A percentile compares a stretch with the other conserved stretches of the same genome.
phyloP scores from a whole-genome alignment of 2,888 invertebrate species.

The Heliconius aoede region DNA sequence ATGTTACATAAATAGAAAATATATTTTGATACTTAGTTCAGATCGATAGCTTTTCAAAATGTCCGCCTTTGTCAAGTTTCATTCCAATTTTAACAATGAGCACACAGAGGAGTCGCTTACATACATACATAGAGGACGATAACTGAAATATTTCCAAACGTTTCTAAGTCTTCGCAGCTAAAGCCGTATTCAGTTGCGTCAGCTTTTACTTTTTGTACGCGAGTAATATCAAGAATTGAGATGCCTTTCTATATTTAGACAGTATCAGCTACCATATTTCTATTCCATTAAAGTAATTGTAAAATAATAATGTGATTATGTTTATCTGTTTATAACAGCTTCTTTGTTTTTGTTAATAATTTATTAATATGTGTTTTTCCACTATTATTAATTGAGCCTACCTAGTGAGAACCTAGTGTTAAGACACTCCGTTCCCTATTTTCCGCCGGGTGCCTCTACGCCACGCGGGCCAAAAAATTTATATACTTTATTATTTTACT shows the following conservation, averaged over 20 bases:
- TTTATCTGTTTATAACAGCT: not conserved
- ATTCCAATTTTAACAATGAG: constrained; percentile 32
- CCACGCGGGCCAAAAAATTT: too few relatives aligned
- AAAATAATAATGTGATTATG: not conserved
- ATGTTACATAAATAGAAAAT: constrained; percentile 3
- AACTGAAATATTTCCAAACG: constrained; percentile 38
- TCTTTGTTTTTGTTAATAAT: not conserved
- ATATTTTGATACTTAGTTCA: constrained; percentile 2
- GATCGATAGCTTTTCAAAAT: constrained; percentile 11
- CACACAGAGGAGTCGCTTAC: not conserved
- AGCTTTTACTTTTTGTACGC: constrained; percentile 28
- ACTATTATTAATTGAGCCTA: not conserved
- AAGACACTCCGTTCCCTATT: not conserved
- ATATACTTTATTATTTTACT: too few relatives aligned
- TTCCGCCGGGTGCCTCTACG: too few relatives aligned
- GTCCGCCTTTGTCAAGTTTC: constrained; percentile 26
- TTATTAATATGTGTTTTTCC: not conserved
- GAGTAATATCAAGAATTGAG: constrained; percentile 25
- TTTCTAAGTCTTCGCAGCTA: constrained; percentile 40
- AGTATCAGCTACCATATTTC: not conserved
- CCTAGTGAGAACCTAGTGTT: too few relatives aligned
- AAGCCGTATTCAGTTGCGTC: constrained; percentile 38
- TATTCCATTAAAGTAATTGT: constrained; percentile 5
- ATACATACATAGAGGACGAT: constrained; percentile 16
- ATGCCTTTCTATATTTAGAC: not conserved